These are phyloP conservation scores for Apogon hyalosoma DNA, from an alignment of 2,797 vertebrate genomes.

Conservation along the genomic window DNA sequence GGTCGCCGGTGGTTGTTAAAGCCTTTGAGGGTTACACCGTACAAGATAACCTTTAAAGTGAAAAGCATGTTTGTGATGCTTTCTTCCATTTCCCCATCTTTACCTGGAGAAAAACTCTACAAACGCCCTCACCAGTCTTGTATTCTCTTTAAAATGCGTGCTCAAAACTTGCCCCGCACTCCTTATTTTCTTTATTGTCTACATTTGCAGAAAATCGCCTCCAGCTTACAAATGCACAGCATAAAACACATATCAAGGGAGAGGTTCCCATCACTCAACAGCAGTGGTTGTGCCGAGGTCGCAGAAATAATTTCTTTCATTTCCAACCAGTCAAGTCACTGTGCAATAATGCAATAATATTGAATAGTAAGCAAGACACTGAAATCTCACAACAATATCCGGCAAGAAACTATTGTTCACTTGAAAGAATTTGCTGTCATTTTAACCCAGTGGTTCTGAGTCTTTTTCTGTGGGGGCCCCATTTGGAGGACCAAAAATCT, in stretches of 20 bases:
- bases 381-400: conserved; percentile 23
- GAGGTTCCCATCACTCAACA: conserved; percentile 37
- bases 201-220: conserved; percentile 32
- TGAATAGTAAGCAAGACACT: conserved; percentile 29
- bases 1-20: too few species aligned
- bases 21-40: too few species aligned
- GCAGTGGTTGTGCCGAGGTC: conserved; percentile 17
- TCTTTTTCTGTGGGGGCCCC: too few species aligned
- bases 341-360: conserved; percentile 20
- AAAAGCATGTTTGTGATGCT: too few species aligned
- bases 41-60: too few species aligned
- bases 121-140: background rate
- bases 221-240: conserved; percentile 21
- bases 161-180: conserved; percentile 5
- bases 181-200: conserved; percentile 10
- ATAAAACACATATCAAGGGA: conserved; percentile 20
- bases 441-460: conserved; percentile 7
- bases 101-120: background rate
- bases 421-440: conserved; percentile 28
- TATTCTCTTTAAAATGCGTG: conserved; percentile 10
- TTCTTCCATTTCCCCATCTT: too few species aligned
- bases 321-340: conserved; percentile 16
- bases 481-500: too few species aligned
- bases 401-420: conserved; percentile 27
- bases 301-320: conserved; percentile 34